Percentiles rank a stretch among this genome's conserved stretches.
These are phyloP conservation scores for Acrobasis suavella DNA, from an alignment of 2,888 invertebrate genomes.

Conservation along the genomic window DNA sequence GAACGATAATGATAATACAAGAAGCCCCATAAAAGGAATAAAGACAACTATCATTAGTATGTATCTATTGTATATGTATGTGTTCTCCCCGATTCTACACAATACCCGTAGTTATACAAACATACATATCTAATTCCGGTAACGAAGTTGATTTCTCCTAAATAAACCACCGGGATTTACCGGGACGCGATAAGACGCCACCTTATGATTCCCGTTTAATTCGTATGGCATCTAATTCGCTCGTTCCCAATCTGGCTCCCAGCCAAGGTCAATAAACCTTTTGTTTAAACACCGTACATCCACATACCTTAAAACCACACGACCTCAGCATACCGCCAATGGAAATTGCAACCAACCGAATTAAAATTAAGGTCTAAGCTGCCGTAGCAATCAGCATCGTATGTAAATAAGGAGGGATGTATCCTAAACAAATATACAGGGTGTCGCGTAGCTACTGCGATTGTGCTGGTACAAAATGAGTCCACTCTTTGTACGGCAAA, in stretches of 20 bases:
- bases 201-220: slow-evolving; percentile 45
- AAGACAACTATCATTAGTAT: no score
- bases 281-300: slow-evolving; percentile 52
- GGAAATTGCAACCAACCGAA: slow-evolving; percentile 47
- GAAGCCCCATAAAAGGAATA: no score
- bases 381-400: slow-evolving; percentile 36
- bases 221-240: slow-evolving; percentile 56
- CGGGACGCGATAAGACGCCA: slow-evolving; percentile 22
- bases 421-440: slow-evolving; percentile 77
- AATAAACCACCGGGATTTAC: slow-evolving; percentile 7
- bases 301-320: slow-evolving; percentile 53
- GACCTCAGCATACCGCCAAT: slow-evolving; percentile 45
- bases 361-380: slow-evolving; percentile 53
- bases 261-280: slow-evolving; percentile 77
- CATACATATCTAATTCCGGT: not conserved
- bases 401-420: slow-evolving; percentile 71
- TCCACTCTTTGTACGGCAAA: slow-evolving; percentile 31
- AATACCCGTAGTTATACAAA: no score
- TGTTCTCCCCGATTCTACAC: not conserved
- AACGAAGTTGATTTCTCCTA: not conserved
- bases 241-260: slow-evolving; percentile 59
- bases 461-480: slow-evolving; percentile 54
- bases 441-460: slow-evolving; percentile 60
- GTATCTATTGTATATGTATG: no score
- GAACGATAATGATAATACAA: no score